phyloP scores from a whole-genome alignment of 2,888 invertebrate genomes.

The Dorcus hopei region DNA sequence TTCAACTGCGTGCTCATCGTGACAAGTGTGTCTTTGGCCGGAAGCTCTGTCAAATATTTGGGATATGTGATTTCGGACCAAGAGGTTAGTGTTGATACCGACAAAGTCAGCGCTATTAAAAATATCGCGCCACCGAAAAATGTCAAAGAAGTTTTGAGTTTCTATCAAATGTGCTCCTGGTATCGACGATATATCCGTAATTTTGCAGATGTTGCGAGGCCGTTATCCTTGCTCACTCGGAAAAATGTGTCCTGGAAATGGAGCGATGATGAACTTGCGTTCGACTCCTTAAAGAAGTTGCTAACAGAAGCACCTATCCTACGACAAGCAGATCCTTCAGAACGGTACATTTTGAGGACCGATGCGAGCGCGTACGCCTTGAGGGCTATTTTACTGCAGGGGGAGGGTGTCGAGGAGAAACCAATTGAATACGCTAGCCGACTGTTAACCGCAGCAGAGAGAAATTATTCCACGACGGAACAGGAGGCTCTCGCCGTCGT shows the following conservation, averaged over 20 bases:
- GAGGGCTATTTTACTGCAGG: constrained; percentile 24
- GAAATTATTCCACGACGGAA: constrained; percentile 30
- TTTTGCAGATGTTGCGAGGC: constrained; percentile 18
- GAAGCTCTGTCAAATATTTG: constrained; percentile 21
- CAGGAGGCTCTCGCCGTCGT: constrained; percentile 30
- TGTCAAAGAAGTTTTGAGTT: constrained; percentile 9
- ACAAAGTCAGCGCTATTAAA: constrained; percentile 14
- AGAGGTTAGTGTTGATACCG: constrained; percentile 15
- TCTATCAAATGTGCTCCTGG: constrained; percentile 23
- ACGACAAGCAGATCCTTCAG: constrained; percentile 20
- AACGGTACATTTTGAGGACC: constrained; percentile 29
- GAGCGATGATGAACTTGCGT: constrained; percentile 18
- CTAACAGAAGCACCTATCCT: constrained; percentile 28
- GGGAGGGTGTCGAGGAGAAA: constrained; percentile 22
- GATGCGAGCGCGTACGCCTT: constrained; percentile 30
- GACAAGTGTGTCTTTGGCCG: constrained; percentile 27
- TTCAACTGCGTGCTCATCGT: constrained; percentile 23
- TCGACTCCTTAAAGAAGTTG: constrained; percentile 21
- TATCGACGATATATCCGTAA: constrained; percentile 22
- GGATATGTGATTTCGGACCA: constrained; percentile 18
- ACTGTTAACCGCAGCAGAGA: constrained; percentile 27
- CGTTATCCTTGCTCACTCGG: constrained; percentile 17
- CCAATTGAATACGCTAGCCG: constrained; percentile 33
- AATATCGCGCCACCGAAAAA: constrained; percentile 15
- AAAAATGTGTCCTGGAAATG: constrained; percentile 22